These are phyloP conservation scores for Oreochromis mossambicus DNA, from an alignment of 2,797 vertebrate genomes.

Conservation along the genomic window DNA sequence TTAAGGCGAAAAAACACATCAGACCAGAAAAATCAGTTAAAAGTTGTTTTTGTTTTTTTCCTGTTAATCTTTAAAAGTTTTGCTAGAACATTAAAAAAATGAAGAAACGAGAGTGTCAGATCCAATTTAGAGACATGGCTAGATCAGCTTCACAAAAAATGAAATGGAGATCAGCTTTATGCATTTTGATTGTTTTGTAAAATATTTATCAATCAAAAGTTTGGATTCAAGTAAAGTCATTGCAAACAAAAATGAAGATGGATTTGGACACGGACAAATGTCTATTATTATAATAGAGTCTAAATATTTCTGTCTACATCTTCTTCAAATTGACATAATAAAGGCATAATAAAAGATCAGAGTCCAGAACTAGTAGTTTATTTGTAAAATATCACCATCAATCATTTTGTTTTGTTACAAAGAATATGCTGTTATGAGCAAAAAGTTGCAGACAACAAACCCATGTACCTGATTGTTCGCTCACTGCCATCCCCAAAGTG, in stretches of 20 bases:
- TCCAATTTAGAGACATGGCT: not conserved
- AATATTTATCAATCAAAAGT: not conserved
- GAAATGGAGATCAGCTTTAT: not conserved
- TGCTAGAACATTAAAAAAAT: not conserved
- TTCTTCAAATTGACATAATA: not conserved
- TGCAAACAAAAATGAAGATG: not conserved
- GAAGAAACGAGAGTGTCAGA: not conserved
- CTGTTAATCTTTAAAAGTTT: not conserved
- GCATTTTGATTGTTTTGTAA: not conserved
- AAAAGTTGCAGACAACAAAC: not conserved
- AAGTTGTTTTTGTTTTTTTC: not conserved
- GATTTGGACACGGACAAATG: not conserved
- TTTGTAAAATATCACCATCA: not conserved
- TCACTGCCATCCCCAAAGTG: constrained; percentile 79
- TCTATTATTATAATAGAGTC: not conserved
- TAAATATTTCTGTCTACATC: not conserved
- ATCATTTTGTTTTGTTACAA: not conserved
- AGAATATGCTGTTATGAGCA: not conserved
- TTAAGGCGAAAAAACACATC: not conserved
- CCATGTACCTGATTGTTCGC: constrained; percentile 84
- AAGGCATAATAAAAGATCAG: not conserved
- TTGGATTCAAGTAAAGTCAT: not conserved
- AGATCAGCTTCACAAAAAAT: not conserved
- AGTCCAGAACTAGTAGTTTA: not conserved
- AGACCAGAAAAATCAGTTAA: not conserved